phyloP scores from a whole-genome alignment of 2,888 invertebrate genomes.

The Colletes collaris region DNA sequence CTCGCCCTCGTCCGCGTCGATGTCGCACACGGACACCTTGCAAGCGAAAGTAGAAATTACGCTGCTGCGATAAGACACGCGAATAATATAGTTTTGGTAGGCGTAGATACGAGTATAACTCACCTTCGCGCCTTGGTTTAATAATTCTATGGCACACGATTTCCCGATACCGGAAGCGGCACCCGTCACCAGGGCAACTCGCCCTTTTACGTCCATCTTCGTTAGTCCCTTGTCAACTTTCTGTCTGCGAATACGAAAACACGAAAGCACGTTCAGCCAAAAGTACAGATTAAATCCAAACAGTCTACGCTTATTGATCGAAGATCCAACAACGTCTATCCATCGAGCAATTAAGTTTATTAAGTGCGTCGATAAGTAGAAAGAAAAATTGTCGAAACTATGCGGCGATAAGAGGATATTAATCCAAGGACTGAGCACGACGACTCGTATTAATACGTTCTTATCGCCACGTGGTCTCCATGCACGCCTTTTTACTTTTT shows the following conservation, averaged over 20 bases:
- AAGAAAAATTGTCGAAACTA: too few species aligned
- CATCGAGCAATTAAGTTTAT: too few species aligned
- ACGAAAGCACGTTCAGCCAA: not conserved
- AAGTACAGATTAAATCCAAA: not conserved
- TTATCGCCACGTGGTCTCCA: too few species aligned
- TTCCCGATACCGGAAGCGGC: slow-evolving; percentile 90
- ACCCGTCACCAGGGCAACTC: slow-evolving; percentile 89
- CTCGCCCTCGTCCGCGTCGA: slow-evolving; percentile 89
- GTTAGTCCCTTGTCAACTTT: slow-evolving; percentile 33
- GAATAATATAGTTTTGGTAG: too few species aligned
- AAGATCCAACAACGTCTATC: not conserved
- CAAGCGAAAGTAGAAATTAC: slow-evolving; percentile 45
- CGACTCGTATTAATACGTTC: too few species aligned
- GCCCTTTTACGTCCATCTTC: slow-evolving; percentile 89
- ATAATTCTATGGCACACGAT: slow-evolving; percentile 88
- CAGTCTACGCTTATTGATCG: too few species aligned
- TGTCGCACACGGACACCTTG: slow-evolving; percentile 90
- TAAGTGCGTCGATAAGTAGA: too few species aligned
- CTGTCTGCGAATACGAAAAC: slow-evolving; percentile 40
- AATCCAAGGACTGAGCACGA: too few species aligned
- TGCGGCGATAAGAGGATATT: too few species aligned
- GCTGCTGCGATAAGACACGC: too few species aligned
- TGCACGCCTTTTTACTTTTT: too few species aligned
- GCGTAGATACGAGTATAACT: not conserved
- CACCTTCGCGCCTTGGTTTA: slow-evolving; percentile 90